Percentiles rank a stretch among this genome's conserved stretches.
phyloP scores from a whole-genome alignment of 2,113 vertebrate species.

The Sarotherodon lohbergeri region DNA sequence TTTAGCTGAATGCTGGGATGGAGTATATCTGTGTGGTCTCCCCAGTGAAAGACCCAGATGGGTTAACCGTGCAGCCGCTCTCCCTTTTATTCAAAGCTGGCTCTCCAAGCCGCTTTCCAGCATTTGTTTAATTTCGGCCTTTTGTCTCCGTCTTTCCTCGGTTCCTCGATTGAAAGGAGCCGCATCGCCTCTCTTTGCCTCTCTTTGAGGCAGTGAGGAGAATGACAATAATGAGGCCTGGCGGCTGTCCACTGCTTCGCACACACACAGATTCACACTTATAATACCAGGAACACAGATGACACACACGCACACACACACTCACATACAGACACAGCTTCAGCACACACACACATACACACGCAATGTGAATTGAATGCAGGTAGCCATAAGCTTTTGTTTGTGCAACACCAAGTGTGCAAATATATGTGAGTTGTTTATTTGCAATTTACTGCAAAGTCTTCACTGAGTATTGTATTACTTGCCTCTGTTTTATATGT shows the following conservation, averaged over 20 bases:
- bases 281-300: slow-evolving; percentile 42
- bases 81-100: slow-evolving; percentile 64
- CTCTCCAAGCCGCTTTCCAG: slow-evolving; percentile 68
- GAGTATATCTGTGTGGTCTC: slow-evolving; percentile 73
- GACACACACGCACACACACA: neutral
- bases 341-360: neutral
- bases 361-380: neutral
- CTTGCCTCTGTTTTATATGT: slow-evolving; percentile 53
- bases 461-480: slow-evolving; percentile 31
- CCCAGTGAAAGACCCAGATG: slow-evolving; percentile 64
- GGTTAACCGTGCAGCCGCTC: slow-evolving; percentile 56
- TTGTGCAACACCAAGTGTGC: slow-evolving; percentile 21
- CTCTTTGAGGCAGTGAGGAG: slow-evolving; percentile 72
- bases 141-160: slow-evolving; percentile 59
- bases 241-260: slow-evolving; percentile 68
- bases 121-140: slow-evolving; percentile 74
- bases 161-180: slow-evolving; percentile 65
- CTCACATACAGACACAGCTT: neutral
- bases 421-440: slow-evolving; percentile 39
- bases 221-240: slow-evolving; percentile 79
- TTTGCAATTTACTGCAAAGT: slow-evolving; percentile 43
- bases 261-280: slow-evolving; percentile 55
- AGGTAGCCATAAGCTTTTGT: no score
- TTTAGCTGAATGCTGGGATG: slow-evolving; percentile 46
- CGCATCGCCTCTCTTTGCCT: slow-evolving; percentile 61